These are phyloP conservation scores for Calycopis cecrops DNA, from an alignment of 1,140 invertebrate genomes.

Conservation along the genomic window DNA sequence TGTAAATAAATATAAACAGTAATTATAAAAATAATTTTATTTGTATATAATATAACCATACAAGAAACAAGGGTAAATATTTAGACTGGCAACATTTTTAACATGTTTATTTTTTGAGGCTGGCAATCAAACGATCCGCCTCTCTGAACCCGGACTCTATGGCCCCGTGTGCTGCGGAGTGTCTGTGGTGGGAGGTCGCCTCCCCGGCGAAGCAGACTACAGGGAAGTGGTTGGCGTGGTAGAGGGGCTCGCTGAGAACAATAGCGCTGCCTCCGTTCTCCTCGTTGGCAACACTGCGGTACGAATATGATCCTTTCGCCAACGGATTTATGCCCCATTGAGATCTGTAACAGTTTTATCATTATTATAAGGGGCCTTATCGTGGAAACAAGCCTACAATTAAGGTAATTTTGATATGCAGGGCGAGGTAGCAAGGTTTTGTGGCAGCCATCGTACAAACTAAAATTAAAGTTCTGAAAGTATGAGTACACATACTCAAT, in stretches of 20 bases:
- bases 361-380: no score
- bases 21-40: no score
- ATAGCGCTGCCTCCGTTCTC: slow-evolving; percentile 63
- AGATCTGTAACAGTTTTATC: slow-evolving; percentile 70
- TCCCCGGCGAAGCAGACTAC: slow-evolving; percentile 84
- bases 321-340: slow-evolving; percentile 82
- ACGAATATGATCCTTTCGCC: slow-evolving; percentile 83
- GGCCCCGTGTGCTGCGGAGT: slow-evolving; percentile 88
- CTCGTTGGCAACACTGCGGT: slow-evolving; percentile 77
- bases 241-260: slow-evolving; percentile 76
- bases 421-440: no score
- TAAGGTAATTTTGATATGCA: no score
- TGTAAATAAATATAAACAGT: no score
- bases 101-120: slow-evolving; percentile 34
- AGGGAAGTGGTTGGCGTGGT: slow-evolving; percentile 64
- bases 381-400: no score
- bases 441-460: no score
- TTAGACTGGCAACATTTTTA: neutral
- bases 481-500: no score
- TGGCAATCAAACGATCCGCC: slow-evolving; percentile 77
- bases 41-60: no score
- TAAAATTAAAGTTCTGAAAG: no score
- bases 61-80: no score
- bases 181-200: slow-evolving; percentile 80
- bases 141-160: slow-evolving; percentile 86